Base-by-base conservation (phyloP, 2,113 vertebrate species). In the Ceyx cyanopectus region DNA sequence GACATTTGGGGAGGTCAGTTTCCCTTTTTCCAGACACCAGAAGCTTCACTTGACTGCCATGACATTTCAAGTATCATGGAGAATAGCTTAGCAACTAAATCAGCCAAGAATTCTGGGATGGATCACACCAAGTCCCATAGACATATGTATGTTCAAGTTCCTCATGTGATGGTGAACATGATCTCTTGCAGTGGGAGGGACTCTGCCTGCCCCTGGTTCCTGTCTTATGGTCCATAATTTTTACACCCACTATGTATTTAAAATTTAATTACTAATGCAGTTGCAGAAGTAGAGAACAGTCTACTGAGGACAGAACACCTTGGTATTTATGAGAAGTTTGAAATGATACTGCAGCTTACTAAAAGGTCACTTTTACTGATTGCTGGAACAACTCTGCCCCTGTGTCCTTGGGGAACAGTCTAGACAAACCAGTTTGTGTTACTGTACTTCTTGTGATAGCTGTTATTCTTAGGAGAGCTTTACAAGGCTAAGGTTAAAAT, bases 401-500 rank as follows among this genome's bases (percentile, higher is more conserved):
- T 84, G 15, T 17, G 17, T 76, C 53, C 68, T 58, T 54, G n/a
- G 19, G 32, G 17, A 83, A 66, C 27, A 66, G 41, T 51, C 41
- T 69, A 82, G 50, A 78, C n/a, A 69, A 17, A 73, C 18, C 46
- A 89, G 20, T 14, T 87, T 48, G 69, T 24, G 3, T 61, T 66
- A 54, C 27, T 53, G 21, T 27, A 60, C 29, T 75, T 85, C 24
- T 61, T 70, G 23, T 66, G 57, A 62, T 7, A 76, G 54, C 30
- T 73, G 22, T 62, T 92, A 78, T 43, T 84, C 81, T 85, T 69
- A 53, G 26, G 70, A 92, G 20, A 58, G 6, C 37, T 85, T 81
- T 68, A 85, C 34, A 87, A 48, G 27, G 20, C 9, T 68, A 82
- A 70, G 40, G n/a, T 73, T 81, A 88, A 95, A 89, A 91, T 46